Conservation (phyloP, 2,888 invertebrate genomes). For the Melikaiella ostensackeni region DNA sequence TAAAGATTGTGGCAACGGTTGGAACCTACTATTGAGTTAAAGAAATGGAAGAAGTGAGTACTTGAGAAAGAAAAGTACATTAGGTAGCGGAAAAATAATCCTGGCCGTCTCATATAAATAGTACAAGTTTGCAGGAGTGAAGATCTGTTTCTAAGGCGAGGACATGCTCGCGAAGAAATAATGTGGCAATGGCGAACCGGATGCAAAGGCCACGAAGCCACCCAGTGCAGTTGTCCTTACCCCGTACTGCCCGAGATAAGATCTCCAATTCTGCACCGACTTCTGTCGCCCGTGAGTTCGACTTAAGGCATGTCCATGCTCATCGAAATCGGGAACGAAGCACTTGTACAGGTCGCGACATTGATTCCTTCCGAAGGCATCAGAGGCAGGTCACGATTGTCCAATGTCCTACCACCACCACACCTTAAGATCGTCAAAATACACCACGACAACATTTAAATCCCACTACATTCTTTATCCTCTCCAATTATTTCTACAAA, state of each 20-base stretch:
- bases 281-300: slow-evolving; percentile 58
- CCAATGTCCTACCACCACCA: neutral
- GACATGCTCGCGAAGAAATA: slow-evolving; percentile 69
- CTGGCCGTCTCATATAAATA: neutral
- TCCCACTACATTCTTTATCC: neutral
- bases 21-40: neutral
- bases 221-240: slow-evolving; percentile 64
- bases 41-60: neutral
- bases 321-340: slow-evolving; percentile 42
- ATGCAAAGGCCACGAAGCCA: slow-evolving; percentile 69
- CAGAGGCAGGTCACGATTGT: slow-evolving; percentile 27
- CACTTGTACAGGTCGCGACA: slow-evolving; percentile 40
- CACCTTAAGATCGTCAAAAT: neutral
- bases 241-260: slow-evolving; percentile 64
- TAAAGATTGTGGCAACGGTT: no score
- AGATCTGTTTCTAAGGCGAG: slow-evolving; percentile 44
- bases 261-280: slow-evolving; percentile 63
- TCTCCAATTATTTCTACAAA: neutral
- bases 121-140: neutral
- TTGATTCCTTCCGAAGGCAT: slow-evolving; percentile 19
- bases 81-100: neutral
- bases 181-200: slow-evolving; percentile 72
- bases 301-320: slow-evolving; percentile 55
- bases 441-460: neutral
- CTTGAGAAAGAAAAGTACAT: no score